These are phyloP conservation scores for Catocala fraxini DNA, from an alignment of 2,888 invertebrate genomes.

Conservation along the genomic window DNA sequence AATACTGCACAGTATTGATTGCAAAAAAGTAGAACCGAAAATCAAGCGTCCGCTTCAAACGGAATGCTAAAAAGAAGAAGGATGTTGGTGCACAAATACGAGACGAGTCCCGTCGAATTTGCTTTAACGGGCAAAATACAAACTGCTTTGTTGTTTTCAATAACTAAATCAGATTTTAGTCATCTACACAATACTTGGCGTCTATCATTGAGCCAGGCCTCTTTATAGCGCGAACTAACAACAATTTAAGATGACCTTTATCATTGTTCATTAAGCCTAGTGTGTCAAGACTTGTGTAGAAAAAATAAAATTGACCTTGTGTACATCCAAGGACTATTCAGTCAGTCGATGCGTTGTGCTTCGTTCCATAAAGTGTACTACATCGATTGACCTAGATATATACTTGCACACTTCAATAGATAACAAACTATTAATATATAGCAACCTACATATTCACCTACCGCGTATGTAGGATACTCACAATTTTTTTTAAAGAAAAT, in stretches of 20 bases:
- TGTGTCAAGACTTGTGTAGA: neutral
- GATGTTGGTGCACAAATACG: neutral
- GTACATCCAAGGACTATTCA: neutral
- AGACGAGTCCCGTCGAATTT: too few species aligned
- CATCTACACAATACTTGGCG: too few species aligned
- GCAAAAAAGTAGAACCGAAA: constrained; percentile 8
- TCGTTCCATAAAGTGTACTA: constrained; percentile 10
- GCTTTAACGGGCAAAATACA: too few species aligned
- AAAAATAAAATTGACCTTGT: constrained; percentile 2
- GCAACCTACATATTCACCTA: constrained; percentile 17
- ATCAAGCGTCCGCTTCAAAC: constrained; percentile 11
- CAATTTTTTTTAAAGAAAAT: constrained; percentile 36
- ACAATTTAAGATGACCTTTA: neutral
- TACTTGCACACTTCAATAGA: constrained; percentile 7
- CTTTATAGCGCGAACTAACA: too few species aligned
- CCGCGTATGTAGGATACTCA: neutral
- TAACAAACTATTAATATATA: constrained; percentile 38
- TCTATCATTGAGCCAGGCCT: too few species aligned
- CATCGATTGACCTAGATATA: constrained; percentile 21
- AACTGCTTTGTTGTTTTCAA: too few species aligned
- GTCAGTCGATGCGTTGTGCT: neutral
- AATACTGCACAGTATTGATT: neutral
- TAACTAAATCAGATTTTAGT: neutral
- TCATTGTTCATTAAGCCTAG: neutral
- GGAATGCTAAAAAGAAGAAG: constrained; percentile 23